These are phyloP conservation scores for Myiotriccus ornatus DNA, from an alignment of 2,797 vertebrate species.

Conservation along the genomic window DNA sequence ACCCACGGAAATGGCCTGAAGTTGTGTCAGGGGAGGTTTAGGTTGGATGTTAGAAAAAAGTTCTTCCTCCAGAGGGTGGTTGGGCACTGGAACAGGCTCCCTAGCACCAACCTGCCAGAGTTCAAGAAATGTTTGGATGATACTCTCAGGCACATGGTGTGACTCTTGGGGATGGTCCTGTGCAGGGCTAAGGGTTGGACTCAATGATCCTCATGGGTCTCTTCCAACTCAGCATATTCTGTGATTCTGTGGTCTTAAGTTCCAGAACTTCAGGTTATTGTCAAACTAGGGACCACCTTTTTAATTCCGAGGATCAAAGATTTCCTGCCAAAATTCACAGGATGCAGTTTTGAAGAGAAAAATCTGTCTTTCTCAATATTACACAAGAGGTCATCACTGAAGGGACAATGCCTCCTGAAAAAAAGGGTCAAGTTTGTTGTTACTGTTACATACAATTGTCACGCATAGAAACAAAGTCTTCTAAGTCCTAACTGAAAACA, in stretches of 20 bases:
- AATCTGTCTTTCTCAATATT: not conserved
- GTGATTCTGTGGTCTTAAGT: not conserved
- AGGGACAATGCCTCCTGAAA: not conserved
- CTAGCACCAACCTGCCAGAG: not conserved
- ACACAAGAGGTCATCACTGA: not conserved
- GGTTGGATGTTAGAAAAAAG: not conserved
- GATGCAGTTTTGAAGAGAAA: not conserved
- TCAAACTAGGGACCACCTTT: not conserved
- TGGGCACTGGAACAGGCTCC: not conserved
- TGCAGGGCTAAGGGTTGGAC: not conserved
- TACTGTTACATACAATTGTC: not conserved
- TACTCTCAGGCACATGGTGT: not conserved
- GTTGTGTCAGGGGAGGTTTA: not conserved
- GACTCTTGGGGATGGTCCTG: not conserved
- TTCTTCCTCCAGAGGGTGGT: not conserved
- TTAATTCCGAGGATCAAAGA: not conserved
- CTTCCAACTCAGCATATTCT: not conserved
- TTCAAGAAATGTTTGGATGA: not conserved
- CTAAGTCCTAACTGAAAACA: not conserved
- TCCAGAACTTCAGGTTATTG: not conserved
- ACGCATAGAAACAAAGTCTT: not conserved
- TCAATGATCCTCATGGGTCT: not conserved
- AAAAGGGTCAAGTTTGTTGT: not conserved
- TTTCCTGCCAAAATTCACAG: not conserved
- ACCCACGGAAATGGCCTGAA: not conserved